Conservation (phyloP, 2,888 invertebrate genomes). For the Hololepta plana region DNA sequence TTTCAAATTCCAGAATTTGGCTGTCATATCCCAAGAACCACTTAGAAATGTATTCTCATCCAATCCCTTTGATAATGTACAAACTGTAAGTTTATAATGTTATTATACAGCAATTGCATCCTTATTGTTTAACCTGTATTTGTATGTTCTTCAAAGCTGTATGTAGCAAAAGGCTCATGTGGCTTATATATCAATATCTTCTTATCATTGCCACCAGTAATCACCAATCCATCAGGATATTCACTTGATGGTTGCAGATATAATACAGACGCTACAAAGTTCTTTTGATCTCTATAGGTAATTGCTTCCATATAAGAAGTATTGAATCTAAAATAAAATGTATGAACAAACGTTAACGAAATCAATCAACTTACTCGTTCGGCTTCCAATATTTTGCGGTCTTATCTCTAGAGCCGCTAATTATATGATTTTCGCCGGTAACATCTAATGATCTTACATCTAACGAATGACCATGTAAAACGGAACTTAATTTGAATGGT, state of each 20-base stretch:
- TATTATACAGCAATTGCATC: constrained; percentile 1
- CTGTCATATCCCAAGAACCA: constrained; percentile 88
- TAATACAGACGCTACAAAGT: constrained; percentile 71
- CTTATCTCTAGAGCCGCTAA: constrained; percentile 80
- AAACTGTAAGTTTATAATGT: constrained; percentile 23
- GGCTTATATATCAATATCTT: constrained; percentile 63
- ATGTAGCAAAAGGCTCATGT: constrained; percentile 46
- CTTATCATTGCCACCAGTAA: constrained; percentile 81
- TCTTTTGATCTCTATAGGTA: constrained; percentile 61
- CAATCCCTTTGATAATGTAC: constrained; percentile 29
- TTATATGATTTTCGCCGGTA: constrained; percentile 47
- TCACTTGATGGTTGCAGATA: constrained; percentile 50
- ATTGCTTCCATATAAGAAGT: constrained; percentile 44
- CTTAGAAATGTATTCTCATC: constrained; percentile 45
- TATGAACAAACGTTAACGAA: constrained; percentile 3
- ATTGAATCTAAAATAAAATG: constrained; percentile 30
- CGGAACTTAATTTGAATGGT: constrained; percentile 60
- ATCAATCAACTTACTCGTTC: constrained; percentile 37
- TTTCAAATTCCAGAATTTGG: constrained; percentile 60
- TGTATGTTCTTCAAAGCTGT: constrained; percentile 58
- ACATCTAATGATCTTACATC: constrained; percentile 67
- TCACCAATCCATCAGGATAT: constrained; percentile 58
- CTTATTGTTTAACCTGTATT: constrained; percentile 40
- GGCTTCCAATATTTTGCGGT: constrained; percentile 76
- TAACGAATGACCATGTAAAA: constrained; percentile 60